Base-by-base conservation (phyloP, 1,140 invertebrate genomes). In the Brachionus koreanus region DNA sequence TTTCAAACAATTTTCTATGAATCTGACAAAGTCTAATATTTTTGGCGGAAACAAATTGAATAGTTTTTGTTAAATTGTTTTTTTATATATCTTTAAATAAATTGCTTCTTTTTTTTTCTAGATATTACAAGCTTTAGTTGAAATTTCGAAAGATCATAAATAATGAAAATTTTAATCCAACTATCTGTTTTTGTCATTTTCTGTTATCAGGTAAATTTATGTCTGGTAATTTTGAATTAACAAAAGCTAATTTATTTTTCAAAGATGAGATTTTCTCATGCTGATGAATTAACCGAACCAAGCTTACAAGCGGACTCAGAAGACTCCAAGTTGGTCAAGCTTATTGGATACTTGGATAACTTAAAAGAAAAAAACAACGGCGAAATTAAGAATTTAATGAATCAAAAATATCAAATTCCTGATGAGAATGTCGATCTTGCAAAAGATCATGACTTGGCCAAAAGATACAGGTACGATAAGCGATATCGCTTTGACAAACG, bases 401-500 rank as follows among this genome's bases (percentile, higher is more conserved):
- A 74, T 29, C 39, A 46, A 29, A 74, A 13, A n/a, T n/a, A 74
- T 9, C 10, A 29, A 43, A 23, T 46, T 10, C 7, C 19, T 57
- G 49, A 69, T n/a, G 19, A 10, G 10, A 9, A 1, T 25, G 37
- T 6, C 12, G 65, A 69, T 12, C 13, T 9, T n/a, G 33, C 7
- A 7, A 19, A 43, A 43, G 76, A 79, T 25, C 5, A 79, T 33
- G 33, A 61, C 35, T 25, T 65, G 76, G 19, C n/a, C 19, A 79
- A 79, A 43, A 25, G 76, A 57, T 79, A 79, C 29, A 12, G 76
- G 13, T 77, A 49, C 13, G 74, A 77, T 37, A 77, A 77, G 19
- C 23, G 74, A 13, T 61, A 77, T 61, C 23, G 74, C 10, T 77
- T 33, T 35, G 74, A 77, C 33, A 77, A 77, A 37, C 42, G 74